Conservation (phyloP, 1,140 invertebrate genomes). For the Elymnias hypermnestra region DNA sequence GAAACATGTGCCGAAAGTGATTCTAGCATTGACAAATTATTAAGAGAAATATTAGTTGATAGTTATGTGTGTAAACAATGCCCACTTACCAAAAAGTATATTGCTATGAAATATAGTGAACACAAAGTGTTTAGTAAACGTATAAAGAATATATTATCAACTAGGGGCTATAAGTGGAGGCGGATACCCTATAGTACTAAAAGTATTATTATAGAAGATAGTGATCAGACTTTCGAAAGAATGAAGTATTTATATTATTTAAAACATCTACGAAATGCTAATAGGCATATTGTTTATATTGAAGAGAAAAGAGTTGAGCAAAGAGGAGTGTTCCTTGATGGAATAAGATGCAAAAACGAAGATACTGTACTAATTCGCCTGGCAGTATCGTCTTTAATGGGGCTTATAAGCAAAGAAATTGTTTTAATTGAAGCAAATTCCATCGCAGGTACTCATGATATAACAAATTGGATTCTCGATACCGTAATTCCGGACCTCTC, state of each 20-base stretch:
- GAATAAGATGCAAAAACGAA: background rate
- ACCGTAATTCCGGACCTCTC: background rate
- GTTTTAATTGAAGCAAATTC: background rate
- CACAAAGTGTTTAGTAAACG: no score
- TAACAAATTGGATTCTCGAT: background rate
- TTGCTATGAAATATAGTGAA: no score
- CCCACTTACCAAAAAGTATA: no score
- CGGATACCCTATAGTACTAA: background rate
- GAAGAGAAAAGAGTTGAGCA: background rate
- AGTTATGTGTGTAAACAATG: no score
- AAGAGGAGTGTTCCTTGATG: background rate
- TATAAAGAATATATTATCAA: no score
- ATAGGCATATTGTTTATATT: slow-evolving; percentile 8
- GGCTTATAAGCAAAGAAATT: background rate
- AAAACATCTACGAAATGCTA: background rate
- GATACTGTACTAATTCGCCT: background rate
- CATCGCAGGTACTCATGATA: background rate
- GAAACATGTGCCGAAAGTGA: no score
- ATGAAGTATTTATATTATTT: slow-evolving; percentile 5
- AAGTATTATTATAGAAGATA: slow-evolving; percentile 5
- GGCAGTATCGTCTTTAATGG: background rate
- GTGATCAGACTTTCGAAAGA: background rate
- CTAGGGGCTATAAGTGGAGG: background rate
- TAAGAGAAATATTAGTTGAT: no score
- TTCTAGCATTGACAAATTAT: no score